Conservation (phyloP, 1,140 invertebrate genomes). For the Coptotermes formosanus region DNA sequence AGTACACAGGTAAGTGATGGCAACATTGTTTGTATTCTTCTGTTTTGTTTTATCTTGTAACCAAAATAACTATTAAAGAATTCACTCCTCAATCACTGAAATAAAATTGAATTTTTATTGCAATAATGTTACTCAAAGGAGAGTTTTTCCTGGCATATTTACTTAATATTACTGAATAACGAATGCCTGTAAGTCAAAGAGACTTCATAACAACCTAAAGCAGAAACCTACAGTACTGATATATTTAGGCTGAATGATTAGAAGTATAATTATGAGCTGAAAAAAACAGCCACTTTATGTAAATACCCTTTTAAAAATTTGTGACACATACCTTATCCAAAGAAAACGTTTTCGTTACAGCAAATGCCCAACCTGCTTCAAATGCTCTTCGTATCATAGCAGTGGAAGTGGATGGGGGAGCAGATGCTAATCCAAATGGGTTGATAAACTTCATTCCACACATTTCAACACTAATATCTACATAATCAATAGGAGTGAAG, state of each 20-base stretch:
- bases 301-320: neutral
- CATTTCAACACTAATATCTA: conserved; percentile 88
- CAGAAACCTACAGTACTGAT: neutral
- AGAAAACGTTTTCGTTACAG: conserved; percentile 93
- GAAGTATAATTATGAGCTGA: neutral
- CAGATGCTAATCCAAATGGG: conserved; percentile 95
- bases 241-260: neutral
- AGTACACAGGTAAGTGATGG: too few relatives aligned
- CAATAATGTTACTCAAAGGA: too few relatives aligned
- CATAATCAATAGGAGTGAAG: conserved; percentile 87
- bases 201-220: too few relatives aligned
- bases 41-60: too few relatives aligned
- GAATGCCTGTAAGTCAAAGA: too few relatives aligned
- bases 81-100: too few relatives aligned
- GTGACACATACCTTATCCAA: conserved; percentile 77
- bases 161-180: too few relatives aligned
- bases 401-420: conserved; percentile 90
- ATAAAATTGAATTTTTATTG: too few relatives aligned
- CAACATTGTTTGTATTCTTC: too few relatives aligned
- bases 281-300: too few relatives aligned
- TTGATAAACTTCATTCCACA: conserved; percentile 94
- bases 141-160: too few relatives aligned
- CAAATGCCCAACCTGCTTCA: conserved; percentile 95
- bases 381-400: conserved; percentile 95
- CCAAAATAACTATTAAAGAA: too few relatives aligned